These are phyloP conservation scores for Meiosimyza decipiens DNA, from an alignment of 2,888 invertebrate species.

Conservation along the genomic window DNA sequence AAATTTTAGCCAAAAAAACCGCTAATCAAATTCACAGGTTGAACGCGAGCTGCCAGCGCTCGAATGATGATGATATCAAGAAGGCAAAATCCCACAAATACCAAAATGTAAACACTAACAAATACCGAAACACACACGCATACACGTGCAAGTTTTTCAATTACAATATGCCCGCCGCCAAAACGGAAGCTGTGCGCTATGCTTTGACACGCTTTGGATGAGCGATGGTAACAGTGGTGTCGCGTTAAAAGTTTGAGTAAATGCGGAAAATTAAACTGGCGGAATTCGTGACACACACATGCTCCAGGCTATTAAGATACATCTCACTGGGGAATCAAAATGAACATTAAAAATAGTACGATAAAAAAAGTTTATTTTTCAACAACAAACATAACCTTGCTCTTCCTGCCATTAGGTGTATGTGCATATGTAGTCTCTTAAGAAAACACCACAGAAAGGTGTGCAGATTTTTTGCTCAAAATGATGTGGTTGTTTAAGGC, in stretches of 20 bases:
- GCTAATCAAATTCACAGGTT: slow-evolving; percentile 62
- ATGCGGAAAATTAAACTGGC: slow-evolving; percentile 22
- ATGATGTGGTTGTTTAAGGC: no score
- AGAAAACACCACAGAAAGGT: no score
- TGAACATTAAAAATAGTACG: no score
- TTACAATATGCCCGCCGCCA: slow-evolving; percentile 22
- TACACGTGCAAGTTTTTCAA: slow-evolving; percentile 20
- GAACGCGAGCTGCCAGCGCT: slow-evolving; percentile 4
- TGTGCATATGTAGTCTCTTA: no score
- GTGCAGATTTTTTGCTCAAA: no score
- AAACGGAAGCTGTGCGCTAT: slow-evolving; percentile 30
- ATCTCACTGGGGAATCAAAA: no score
- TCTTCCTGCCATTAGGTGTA: no score
- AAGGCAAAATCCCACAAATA: slow-evolving; percentile 25
- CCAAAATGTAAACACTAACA: background rate
- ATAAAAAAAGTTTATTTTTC: no score
- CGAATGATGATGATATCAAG: slow-evolving; percentile 22
- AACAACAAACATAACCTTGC: no score
- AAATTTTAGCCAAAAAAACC: slow-evolving; percentile 58
- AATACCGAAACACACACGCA: slow-evolving; percentile 20
- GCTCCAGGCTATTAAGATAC: no score
- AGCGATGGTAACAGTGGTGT: slow-evolving; percentile 3
- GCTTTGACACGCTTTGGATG: slow-evolving; percentile 33
- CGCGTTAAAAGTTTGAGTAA: background rate
- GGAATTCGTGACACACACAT: background rate